phyloP scores from a whole-genome alignment of 2,113 vertebrate species.

The Raja brachyura region DNA sequence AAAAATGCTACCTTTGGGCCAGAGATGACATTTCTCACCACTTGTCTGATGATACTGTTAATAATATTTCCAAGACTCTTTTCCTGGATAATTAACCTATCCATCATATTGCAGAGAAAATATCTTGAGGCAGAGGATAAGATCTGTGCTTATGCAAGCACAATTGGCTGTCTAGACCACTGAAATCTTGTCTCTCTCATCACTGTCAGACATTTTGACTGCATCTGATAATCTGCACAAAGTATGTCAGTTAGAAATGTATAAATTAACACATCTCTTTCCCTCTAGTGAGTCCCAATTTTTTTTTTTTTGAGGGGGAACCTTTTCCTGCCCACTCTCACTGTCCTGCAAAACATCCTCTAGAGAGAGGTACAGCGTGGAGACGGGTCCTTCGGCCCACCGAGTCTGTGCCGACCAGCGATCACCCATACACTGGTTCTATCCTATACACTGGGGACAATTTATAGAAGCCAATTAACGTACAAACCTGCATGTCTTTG shows the following conservation, averaged over 20 bases:
- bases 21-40: background rate
- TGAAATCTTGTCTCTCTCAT: background rate
- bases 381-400: no score
- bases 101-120: background rate
- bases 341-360: no score
- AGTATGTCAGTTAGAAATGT: no score
- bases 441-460: no score
- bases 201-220: background rate
- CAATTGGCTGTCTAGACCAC: background rate
- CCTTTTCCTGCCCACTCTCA: no score
- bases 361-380: no score
- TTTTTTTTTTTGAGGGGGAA: no score
- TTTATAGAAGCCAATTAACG: no score
- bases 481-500: no score
- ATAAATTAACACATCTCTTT: background rate
- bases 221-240: background rate
- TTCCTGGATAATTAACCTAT: background rate
- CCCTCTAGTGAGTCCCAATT: no score
- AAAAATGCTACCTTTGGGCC: background rate
- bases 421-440: no score
- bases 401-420: no score
- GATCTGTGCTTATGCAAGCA: slow-evolving; percentile 7
- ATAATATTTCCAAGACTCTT: background rate
- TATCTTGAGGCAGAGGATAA: background rate
- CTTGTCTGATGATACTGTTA: background rate